A percentile compares a stretch with the other conserved stretches of the same genome.
Conservation (phyloP, 2,888 invertebrate species). For the Agrotis clavis region DNA sequence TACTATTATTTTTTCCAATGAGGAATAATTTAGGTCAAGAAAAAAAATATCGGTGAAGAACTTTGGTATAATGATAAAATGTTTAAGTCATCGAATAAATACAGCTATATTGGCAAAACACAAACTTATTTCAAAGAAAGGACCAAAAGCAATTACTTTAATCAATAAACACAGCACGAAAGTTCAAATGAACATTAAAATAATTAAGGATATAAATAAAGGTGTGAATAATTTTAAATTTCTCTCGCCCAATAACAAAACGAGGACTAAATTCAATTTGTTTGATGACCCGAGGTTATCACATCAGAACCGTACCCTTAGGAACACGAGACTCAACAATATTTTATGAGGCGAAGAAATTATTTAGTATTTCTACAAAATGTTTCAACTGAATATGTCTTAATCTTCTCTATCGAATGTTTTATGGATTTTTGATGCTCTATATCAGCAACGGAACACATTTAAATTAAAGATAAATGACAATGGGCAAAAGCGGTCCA, state of each 20-base stretch:
- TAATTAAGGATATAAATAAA: conserved; percentile 29
- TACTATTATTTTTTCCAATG: too few relatives aligned
- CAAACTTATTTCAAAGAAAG: neutral
- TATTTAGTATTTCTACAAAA: too few relatives aligned
- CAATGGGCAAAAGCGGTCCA: too few relatives aligned
- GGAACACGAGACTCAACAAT: neutral
- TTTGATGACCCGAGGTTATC: conserved; percentile 35
- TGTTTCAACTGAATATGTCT: too few relatives aligned
- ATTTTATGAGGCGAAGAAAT: neutral
- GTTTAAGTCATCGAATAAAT: neutral
- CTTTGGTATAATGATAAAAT: too few relatives aligned
- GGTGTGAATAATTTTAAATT: conserved; percentile 49
- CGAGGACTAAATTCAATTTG: conserved; percentile 42
- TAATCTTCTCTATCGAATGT: too few relatives aligned
- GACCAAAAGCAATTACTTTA: neutral
- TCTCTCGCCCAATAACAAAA: conserved; percentile 37
- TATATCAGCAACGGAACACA: too few relatives aligned
- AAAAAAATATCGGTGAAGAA: too few relatives aligned
- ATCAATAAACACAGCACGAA: neutral
- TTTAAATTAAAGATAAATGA: too few relatives aligned
- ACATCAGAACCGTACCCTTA: conserved; percentile 17
- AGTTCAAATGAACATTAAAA: conserved; percentile 5
- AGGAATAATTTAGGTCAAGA: too few relatives aligned
- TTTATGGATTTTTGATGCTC: too few relatives aligned
- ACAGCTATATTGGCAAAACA: neutral